These are phyloP conservation scores for Leptopterna dolabrata DNA, from an alignment of 2,888 invertebrate species.

Conservation along the genomic window DNA sequence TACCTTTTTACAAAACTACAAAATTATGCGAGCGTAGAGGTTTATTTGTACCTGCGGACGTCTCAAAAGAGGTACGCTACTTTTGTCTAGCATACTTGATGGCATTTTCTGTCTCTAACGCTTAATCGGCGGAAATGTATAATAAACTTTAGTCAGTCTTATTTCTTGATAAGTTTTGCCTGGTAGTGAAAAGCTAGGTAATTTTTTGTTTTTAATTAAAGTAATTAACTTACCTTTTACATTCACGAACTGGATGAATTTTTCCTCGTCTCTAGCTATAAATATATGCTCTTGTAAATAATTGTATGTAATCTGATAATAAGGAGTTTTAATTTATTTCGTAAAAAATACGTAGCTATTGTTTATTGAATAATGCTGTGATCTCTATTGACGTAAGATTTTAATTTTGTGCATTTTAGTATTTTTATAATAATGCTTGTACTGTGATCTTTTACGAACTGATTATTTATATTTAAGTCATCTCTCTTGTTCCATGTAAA, in stretches of 20 bases:
- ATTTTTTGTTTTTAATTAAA: not conserved
- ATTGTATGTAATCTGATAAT: not conserved
- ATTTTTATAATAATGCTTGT: slow-evolving; percentile 11
- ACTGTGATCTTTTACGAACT: slow-evolving; percentile 11
- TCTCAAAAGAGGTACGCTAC: not conserved
- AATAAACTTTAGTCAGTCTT: not conserved
- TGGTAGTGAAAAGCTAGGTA: not conserved
- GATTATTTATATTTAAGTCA: slow-evolving; percentile 7
- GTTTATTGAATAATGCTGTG: slow-evolving; percentile 7
- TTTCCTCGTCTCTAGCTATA: not conserved
- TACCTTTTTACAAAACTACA: not conserved
- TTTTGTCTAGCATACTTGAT: not conserved
- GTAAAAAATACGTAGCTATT: not conserved
- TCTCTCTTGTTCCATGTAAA: slow-evolving; percentile 11
- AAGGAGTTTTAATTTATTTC: not conserved
- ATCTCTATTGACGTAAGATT: slow-evolving; percentile 11
- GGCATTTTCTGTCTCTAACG: not conserved
- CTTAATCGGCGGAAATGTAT: not conserved
- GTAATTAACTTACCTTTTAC: not conserved
- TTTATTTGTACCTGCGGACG: not conserved
- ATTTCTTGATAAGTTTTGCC: not conserved
- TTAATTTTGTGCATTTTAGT: slow-evolving; percentile 5
- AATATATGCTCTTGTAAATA: not conserved
- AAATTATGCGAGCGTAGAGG: not conserved
- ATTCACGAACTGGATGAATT: not conserved